Evolutionary conservation across 23 tunicate genomes (phyloP).

Genomic region (Clavelina lepadiformis): DNA sequence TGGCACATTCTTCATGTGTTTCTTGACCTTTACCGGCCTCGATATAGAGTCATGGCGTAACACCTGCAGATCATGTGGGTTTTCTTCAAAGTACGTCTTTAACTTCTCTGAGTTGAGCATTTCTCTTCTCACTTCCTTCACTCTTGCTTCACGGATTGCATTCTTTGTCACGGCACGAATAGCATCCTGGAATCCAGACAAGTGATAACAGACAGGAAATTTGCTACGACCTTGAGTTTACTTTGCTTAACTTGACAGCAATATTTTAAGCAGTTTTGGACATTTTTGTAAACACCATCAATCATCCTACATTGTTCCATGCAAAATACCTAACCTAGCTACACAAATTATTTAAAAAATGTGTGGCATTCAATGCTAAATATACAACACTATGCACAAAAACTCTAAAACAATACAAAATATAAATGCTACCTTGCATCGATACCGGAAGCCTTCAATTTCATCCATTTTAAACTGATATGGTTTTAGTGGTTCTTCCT

Average conservation of each 20-base stretch:
- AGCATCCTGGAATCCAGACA: conserved; percentile 38
- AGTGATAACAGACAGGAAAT: no score
- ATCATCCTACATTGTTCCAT: no score
- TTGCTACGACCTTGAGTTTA: no score
- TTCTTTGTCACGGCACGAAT: conserved; percentile 42
- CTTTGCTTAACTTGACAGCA: no score
- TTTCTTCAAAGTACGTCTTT: conserved; percentile 67
- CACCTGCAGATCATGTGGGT: conserved; percentile 65
- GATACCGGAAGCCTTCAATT: conserved; percentile 75
- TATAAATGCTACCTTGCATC: conserved; percentile 62
- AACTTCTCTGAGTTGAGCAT: conserved; percentile 75
- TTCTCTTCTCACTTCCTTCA: conserved; percentile 58
- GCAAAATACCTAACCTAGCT: no score
- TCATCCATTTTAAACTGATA: conserved; percentile 81
- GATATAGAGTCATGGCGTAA: conserved; percentile 65
- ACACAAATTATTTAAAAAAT: no score
- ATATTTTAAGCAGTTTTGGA: no score
- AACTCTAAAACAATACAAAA: no score
- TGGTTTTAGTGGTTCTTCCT: conserved; percentile 44
- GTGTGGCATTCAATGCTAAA: no score
- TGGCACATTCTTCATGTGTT: conserved; percentile 86
- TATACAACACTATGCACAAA: no score
- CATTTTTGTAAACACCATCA: no score
- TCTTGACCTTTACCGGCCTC: conserved; percentile 44
- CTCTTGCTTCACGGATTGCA: conserved; percentile 51